These are phyloP conservation scores for Leucoraja erinaceus DNA, from an alignment of 2,113 vertebrate genomes.

Conservation along the genomic window DNA sequence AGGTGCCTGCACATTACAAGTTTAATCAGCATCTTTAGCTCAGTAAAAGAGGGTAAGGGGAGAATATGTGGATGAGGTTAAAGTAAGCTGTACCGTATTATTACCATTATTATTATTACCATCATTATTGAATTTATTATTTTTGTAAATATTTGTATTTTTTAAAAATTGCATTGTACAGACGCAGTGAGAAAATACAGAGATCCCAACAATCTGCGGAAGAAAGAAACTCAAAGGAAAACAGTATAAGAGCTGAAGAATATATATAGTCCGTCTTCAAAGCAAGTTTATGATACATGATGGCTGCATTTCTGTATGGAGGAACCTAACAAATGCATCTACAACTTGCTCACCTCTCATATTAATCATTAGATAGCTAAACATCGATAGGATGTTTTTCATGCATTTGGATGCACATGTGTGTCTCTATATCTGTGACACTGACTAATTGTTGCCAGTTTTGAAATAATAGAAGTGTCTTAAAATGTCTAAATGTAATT, in stretches of 20 bases:
- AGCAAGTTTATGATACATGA: conserved; percentile 28
- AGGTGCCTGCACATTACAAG: not conserved
- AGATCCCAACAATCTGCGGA: too few species aligned
- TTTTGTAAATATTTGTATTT: not conserved
- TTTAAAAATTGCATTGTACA: not conserved
- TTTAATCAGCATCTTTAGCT: not conserved
- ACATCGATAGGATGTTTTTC: conserved; percentile 60
- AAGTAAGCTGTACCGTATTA: not conserved
- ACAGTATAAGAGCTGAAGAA: not conserved
- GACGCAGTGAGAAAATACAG: not conserved
- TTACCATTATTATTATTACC: not conserved
- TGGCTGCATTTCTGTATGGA: conserved; percentile 16
- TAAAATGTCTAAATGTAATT: conserved; percentile 61
- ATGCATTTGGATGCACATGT: conserved; percentile 61
- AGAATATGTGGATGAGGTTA: not conserved
- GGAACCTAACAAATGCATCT: conserved; percentile 41
- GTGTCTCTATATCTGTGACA: conserved; percentile 63
- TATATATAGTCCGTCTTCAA: conserved; percentile 5
- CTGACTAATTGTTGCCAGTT: conserved; percentile 61
- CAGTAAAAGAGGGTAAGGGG: too few species aligned
- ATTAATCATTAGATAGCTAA: conserved; percentile 61
- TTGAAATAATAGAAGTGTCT: conserved; percentile 70
- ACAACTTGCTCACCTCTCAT: conserved; percentile 48
- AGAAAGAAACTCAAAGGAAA: not conserved
- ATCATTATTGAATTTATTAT: not conserved